Conservation (phyloP, 2,113 vertebrate species). For the Circaetus cinerascens region DNA sequence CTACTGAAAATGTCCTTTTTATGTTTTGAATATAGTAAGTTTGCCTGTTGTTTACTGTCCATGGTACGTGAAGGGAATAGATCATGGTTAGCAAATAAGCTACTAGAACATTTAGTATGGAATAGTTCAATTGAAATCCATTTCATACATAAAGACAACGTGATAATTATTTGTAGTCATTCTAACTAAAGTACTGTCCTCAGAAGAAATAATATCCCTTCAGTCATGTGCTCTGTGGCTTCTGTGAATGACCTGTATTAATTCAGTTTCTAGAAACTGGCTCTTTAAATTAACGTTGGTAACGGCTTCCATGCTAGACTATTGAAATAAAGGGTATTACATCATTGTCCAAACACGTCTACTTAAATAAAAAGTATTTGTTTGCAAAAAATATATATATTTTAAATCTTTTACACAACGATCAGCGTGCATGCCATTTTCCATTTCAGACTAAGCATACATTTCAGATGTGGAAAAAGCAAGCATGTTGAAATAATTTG, state of each 20-base stretch:
- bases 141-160: slow-evolving; percentile 47
- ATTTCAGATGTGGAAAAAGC: slow-evolving; percentile 80
- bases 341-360: slow-evolving; percentile 70
- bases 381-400: slow-evolving; percentile 71
- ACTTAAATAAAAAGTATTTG: slow-evolving; percentile 75
- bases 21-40: neutral
- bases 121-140: slow-evolving; percentile 50
- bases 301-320: slow-evolving; percentile 72
- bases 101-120: neutral
- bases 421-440: slow-evolving; percentile 80
- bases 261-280: slow-evolving; percentile 75
- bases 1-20: neutral
- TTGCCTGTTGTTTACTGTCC: slow-evolving; percentile 45
- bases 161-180: slow-evolving; percentile 55
- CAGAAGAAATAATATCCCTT: slow-evolving; percentile 57
- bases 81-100: slow-evolving; percentile 47
- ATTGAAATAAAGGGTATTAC: slow-evolving; percentile 73
- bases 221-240: slow-evolving; percentile 76
- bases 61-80: slow-evolving; percentile 20
- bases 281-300: slow-evolving; percentile 72
- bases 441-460: slow-evolving; percentile 71
- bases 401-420: slow-evolving; percentile 65
- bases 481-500: slow-evolving; percentile 82
- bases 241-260: slow-evolving; percentile 77
- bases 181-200: slow-evolving; percentile 35